These are phyloP conservation scores for Aphodius granarius DNA, from an alignment of 2,888 invertebrate genomes.

Conservation along the genomic window DNA sequence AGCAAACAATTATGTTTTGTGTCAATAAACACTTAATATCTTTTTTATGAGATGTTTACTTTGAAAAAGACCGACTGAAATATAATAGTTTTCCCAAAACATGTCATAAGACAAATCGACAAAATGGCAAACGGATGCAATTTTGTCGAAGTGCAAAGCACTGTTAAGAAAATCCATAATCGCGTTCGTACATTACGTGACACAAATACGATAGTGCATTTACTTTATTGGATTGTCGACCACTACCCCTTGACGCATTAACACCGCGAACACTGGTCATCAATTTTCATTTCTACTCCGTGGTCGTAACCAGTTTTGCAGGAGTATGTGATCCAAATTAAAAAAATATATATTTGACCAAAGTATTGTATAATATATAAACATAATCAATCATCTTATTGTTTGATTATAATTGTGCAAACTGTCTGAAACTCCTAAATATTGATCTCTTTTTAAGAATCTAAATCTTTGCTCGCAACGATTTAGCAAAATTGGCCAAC, in stretches of 20 bases:
- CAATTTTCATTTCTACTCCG: not conserved
- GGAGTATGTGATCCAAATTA: too few relatives aligned
- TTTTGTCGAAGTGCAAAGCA: not conserved
- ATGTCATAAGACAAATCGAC: not conserved
- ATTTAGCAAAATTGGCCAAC: too few relatives aligned
- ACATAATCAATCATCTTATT: too few relatives aligned
- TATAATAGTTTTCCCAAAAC: too few relatives aligned
- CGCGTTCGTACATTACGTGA: not conserved
- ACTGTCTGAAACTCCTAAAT: too few relatives aligned
- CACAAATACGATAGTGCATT: not conserved
- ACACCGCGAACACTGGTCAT: not conserved
- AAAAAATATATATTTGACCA: too few relatives aligned
- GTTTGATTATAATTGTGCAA: too few relatives aligned
- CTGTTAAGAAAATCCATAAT: not conserved
- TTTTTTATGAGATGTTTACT: too few relatives aligned
- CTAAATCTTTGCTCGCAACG: too few relatives aligned
- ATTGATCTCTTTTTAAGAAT: too few relatives aligned
- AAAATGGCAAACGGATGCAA: not conserved
- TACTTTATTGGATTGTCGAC: not conserved
- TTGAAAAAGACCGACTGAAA: not conserved
- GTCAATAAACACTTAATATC: not conserved
- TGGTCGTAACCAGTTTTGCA: not conserved
- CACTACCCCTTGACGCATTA: not conserved
- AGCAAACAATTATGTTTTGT: not conserved
- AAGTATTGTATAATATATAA: too few relatives aligned